Base-by-base conservation (phyloP, 2,797 vertebrate species). In the Acanthornis magna region DNA sequence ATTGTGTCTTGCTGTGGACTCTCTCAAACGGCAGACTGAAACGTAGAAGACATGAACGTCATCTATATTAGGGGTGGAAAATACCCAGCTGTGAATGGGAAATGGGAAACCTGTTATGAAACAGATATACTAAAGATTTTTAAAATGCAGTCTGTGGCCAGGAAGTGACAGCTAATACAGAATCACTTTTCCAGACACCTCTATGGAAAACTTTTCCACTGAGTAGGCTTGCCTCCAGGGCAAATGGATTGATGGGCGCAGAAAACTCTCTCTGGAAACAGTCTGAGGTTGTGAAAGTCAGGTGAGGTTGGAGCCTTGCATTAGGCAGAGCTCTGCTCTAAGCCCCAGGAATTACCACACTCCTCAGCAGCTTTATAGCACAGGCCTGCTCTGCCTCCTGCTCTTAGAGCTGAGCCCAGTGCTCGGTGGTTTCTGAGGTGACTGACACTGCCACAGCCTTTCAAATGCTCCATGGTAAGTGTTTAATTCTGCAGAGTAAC, bases 1-100 rank as follows among this genome's bases (percentile, higher is more conserved):
- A 76, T 54, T 90, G 85, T 92, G 51, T 89, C 94, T 95, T 91
- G 84, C 91, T 90, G 84, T 63, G 81, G 40, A 20, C 47, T 36
- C 27, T 91, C 57, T 90, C 73, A 76, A 66, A 30, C 14, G 54
- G 68, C 32, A 55, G 58, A 23, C 51, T 65, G 74, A 82, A 96
- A 90, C 61, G 36, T 76, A 75, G 95, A 95, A 88, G 60, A 71
- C 68, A 75, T 2, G 6, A 27, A 32, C 57, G 25, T 34, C 40
- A 60, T 85, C 62, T 40, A 34, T 62, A 18, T 81, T 71, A 74
- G 23, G 50, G 53, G 61, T 82, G 51, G 36, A 30, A 50, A 82
- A 63, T 25, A 53, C 16, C 79, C 68, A 58, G 48, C 76, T 47
- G 70, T 34, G 79, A 70, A 40, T n/a, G 63, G 50, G 48, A 76